Evolutionary conservation across 2,797 vertebrate genomes (phyloP).

Genomic region (Graptemys geographica): DNA sequence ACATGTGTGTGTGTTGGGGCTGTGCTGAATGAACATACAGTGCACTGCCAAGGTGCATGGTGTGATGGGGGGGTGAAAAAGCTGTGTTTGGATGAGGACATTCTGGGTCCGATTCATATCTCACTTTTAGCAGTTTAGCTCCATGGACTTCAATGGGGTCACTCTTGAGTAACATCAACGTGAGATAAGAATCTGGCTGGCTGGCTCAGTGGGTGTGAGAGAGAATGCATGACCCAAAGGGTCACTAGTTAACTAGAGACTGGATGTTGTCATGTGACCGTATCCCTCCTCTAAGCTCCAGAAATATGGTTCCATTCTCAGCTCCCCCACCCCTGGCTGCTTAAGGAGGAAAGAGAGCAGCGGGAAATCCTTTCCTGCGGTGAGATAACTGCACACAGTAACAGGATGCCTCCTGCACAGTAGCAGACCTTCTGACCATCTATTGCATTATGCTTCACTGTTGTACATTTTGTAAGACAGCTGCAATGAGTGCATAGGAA

Average conservation of each 20-base stretch:
- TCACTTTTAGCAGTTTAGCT: background rate
- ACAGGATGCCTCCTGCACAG: background rate
- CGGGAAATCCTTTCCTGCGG: conserved; percentile 12
- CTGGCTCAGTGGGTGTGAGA: background rate
- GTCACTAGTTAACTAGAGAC: background rate
- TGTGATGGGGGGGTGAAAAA: background rate
- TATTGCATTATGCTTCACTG: background rate
- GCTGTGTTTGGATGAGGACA: background rate
- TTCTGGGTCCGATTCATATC: background rate
- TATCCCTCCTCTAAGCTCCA: background rate
- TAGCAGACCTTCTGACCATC: background rate
- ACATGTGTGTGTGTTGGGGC: background rate
- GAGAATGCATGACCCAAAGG: accelerated
- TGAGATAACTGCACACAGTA: accelerated
- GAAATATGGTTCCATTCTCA: conserved; percentile 60
- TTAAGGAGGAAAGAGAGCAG: background rate
- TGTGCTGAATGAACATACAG: background rate
- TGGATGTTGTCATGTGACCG: accelerated
- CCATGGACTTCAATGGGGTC: background rate
- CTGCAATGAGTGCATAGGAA: accelerated
- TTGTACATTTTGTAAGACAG: background rate
- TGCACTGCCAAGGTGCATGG: background rate
- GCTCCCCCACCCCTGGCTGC: conserved; percentile 35
- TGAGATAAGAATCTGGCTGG: background rate
- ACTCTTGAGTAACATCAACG: background rate